phyloP scores from a whole-genome alignment of 2,888 invertebrate species.

The Folsomia candida region DNA sequence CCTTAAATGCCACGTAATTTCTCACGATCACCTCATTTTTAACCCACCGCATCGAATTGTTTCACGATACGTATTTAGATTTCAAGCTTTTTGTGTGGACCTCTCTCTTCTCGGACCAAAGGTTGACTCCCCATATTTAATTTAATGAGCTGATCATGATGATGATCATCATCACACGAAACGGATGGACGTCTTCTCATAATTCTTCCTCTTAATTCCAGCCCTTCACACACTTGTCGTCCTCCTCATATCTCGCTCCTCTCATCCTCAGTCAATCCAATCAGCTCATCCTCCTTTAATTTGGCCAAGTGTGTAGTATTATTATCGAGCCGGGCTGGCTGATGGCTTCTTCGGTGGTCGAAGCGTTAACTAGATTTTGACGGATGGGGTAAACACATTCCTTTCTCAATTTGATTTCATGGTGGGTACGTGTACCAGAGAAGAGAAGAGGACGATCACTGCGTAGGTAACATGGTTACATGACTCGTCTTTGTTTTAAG shows the following conservation, averaged over 20 bases:
- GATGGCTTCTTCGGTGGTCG: conserved; percentile 18
- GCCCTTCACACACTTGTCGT: neutral
- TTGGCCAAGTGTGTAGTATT: conserved; percentile 1
- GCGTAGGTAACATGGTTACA: too few relatives aligned
- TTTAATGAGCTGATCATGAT: conserved; percentile 20
- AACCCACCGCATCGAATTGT: conserved; percentile 12
- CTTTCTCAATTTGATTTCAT: neutral
- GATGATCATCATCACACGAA: conserved; percentile 12
- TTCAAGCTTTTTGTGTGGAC: neutral
- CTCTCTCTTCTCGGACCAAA: neutral
- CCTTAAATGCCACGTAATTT: conserved; percentile 11
- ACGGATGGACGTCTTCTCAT: neutral
- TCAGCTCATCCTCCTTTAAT: neutral
- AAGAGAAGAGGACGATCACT: too few relatives aligned
- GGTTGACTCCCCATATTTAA: neutral
- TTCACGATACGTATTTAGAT: neutral
- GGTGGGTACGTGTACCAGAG: too few relatives aligned
- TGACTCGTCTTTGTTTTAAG: too few relatives aligned
- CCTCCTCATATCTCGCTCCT: neutral
- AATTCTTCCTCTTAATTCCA: too few relatives aligned
- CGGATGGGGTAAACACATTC: conserved; percentile 13
- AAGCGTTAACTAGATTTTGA: conserved; percentile 14
- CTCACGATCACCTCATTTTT: conserved; percentile 18
- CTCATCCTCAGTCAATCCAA: neutral
- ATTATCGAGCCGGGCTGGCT: neutral